phyloP scores from a whole-genome alignment of 2,797 vertebrate genomes.

The Spinus pinus region DNA sequence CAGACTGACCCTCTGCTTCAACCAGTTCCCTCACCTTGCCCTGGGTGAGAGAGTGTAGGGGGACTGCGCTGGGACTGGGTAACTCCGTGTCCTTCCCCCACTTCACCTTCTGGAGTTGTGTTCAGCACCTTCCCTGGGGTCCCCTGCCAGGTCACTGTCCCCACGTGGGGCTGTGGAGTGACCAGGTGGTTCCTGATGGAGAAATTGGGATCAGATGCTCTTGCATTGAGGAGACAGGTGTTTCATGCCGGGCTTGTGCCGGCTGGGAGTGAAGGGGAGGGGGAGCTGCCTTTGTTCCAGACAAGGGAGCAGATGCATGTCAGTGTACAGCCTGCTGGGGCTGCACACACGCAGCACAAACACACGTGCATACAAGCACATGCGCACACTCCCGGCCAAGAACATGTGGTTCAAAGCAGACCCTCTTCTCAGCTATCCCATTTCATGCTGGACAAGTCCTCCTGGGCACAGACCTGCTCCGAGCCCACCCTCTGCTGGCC shows the following conservation, averaged over 20 bases:
- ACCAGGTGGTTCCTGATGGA: not conserved
- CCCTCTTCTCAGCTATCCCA: not conserved
- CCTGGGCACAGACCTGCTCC: not conserved
- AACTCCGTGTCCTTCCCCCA: not conserved
- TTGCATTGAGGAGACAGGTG: not conserved
- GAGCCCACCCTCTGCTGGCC: not conserved
- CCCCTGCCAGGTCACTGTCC: not conserved
- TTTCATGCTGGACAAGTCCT: accelerated
- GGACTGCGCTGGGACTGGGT: accelerated
- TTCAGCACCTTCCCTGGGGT: not conserved
- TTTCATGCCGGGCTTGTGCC: not conserved
- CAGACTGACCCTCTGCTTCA: not conserved
- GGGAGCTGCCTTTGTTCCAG: slow-evolving; percentile 38
- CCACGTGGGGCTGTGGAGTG: not conserved
- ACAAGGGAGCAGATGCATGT: slow-evolving; percentile 1
- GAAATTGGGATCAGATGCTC: accelerated
- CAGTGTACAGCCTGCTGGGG: not conserved
- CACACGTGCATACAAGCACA: slow-evolving; percentile 22
- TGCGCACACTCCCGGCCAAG: not conserved
- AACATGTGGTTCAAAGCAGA: not conserved
- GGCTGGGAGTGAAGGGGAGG: not conserved
- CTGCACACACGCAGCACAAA: slow-evolving; percentile 13
- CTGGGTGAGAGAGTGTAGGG: accelerated
- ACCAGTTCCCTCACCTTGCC: accelerated
- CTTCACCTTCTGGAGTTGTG: not conserved